Evolutionary conservation across 2,888 invertebrate genomes (phyloP).

Genomic region (Coenonympha glycerion): DNA sequence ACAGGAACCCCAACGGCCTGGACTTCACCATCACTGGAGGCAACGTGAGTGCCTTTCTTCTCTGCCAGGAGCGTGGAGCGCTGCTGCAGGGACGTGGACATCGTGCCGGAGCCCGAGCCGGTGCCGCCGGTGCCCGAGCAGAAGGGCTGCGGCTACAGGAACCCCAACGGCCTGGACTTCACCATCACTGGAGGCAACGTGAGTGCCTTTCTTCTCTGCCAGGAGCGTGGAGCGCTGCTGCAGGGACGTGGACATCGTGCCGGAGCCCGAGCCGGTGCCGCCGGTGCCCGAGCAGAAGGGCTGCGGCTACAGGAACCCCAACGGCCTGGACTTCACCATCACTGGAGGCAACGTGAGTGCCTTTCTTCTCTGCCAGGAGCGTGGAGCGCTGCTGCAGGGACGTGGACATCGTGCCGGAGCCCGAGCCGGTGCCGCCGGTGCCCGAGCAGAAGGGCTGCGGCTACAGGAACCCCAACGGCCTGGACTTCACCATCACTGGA

Average conservation of each 20-base stretch:
- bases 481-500: constrained; percentile 75
- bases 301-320: constrained; percentile 77
- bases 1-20: constrained; percentile 74
- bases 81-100: constrained; percentile 79
- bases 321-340: constrained; percentile 76
- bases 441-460: constrained; percentile 72
- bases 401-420: constrained; percentile 43
- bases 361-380: constrained; percentile 80
- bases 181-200: constrained; percentile 68
- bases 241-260: constrained; percentile 51
- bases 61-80: constrained; percentile 83
- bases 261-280: constrained; percentile 29
- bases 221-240: constrained; percentile 86
- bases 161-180: constrained; percentile 76
- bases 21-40: constrained; percentile 75
- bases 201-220: constrained; percentile 74
- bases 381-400: constrained; percentile 85
- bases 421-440: constrained; percentile 38
- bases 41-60: constrained; percentile 45
- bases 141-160: constrained; percentile 76
- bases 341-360: constrained; percentile 60
- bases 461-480: constrained; percentile 73
- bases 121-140: constrained; percentile 51
- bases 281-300: constrained; percentile 58
- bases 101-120: constrained; percentile 32